Base-by-base conservation (phyloP, 2,797 vertebrate species). In the Scleropages formosus region DNA sequence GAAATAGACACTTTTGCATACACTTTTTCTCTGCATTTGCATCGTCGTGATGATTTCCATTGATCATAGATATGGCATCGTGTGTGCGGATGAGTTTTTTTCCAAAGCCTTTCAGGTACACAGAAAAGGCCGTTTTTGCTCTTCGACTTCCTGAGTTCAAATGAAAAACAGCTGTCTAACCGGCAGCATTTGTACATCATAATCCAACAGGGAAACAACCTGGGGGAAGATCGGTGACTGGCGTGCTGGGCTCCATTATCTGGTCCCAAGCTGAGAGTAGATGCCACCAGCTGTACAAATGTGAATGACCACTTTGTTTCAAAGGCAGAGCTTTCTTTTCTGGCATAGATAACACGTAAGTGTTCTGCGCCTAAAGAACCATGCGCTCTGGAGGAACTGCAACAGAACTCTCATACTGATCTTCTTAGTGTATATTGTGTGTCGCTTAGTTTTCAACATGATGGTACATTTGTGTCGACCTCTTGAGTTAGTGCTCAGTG, bases 31-130 rank as follows among this genome's bases (percentile, higher is more conserved):
- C 80, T 82, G 63, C 85, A 79, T 88, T 88, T 90, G 85, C 90
- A 87, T 88, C 86, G 78, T 84, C 76, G 81, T 87, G 85, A 90
- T 91, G 89, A 86, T 89, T 92, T 91, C 90, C 90, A 91, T 80
- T 81, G 80, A 81, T 75, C 77, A 58, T 66, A 53, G 77, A 46
- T 60, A 82, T 81, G 75, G 81, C 86, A 81, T 74, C 60, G 76
- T 76, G 70, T 76, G 76, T 82, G 81, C 79, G 81, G 64, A 77
- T 69, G 24, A 75, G 83, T 85, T 81, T 83, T 84, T 84, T 61
- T 18, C 31, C 31, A 39, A 39, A 39, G 39, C 31, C 31, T 84
- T 87, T 80, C 91, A 92, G 89, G 86, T 90, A 90, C 85, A 82
- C 74, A 73, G 75, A 79, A 78, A 44, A 18, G n/a, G n/a, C n/a